Evolutionary conservation across 2,113 vertebrate species (phyloP).

Genomic region (Cygnus atratus): DNA sequence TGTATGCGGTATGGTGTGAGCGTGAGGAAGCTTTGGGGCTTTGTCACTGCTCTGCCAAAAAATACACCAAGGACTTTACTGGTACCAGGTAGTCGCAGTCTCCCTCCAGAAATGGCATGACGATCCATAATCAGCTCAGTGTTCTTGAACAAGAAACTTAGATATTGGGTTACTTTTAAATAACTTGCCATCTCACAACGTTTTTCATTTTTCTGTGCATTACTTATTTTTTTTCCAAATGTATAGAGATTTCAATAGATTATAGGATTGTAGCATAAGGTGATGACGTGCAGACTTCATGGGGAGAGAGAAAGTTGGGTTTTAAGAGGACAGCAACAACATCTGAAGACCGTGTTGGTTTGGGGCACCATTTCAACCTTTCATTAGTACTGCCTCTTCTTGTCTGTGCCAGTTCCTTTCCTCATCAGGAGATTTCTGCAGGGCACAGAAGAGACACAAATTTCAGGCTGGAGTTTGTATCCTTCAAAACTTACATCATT

Average conservation of each 20-base stretch:
- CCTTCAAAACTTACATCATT: background rate
- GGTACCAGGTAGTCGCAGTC: background rate
- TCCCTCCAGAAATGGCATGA: background rate
- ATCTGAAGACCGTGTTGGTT: background rate
- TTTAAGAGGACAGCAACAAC: background rate
- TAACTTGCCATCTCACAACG: background rate
- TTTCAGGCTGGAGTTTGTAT: background rate
- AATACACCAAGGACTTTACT: background rate
- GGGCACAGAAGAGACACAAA: background rate
- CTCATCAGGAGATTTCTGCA: background rate
- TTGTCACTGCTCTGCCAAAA: background rate
- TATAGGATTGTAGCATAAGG: background rate
- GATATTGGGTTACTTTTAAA: background rate
- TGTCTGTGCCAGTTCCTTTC: background rate
- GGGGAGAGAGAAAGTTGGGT: background rate
- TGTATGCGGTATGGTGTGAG: fast-evolving
- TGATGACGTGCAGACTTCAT: fast-evolving
- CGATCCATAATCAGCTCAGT: background rate
- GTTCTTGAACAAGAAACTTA: background rate
- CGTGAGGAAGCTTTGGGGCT: background rate
- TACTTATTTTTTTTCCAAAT: background rate
- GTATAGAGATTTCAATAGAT: background rate
- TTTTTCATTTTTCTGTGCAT: background rate
- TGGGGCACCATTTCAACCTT: background rate
- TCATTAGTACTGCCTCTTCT: background rate